Percentiles rank a stretch among this genome's conserved stretches.
These are phyloP conservation scores for Drosophila eohydei DNA, from an alignment of 2,888 invertebrate species.

Conservation along the genomic window DNA sequence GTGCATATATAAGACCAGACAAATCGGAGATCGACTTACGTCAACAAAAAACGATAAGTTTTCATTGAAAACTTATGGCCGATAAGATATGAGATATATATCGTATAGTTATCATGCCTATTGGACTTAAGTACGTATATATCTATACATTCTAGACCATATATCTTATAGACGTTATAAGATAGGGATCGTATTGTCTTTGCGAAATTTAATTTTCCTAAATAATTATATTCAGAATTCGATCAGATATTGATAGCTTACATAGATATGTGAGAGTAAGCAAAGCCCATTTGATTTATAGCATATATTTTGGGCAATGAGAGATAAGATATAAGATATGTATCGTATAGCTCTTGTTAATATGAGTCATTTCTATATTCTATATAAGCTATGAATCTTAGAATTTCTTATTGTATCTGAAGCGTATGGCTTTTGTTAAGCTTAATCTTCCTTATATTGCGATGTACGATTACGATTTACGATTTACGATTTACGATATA, in stretches of 20 bases:
- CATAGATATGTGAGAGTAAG: constrained; percentile 3
- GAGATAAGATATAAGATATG: constrained; percentile 10
- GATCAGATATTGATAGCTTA: constrained; percentile 7
- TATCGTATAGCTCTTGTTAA: background rate
- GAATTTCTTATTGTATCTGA: background rate
- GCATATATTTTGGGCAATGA: background rate
- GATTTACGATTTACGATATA: background rate
- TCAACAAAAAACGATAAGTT: background rate
- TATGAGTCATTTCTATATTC: background rate
- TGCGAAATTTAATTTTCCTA: background rate
- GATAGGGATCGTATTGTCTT: constrained; percentile 10
- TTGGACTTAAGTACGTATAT: background rate
- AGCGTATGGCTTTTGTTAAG: too few species aligned
- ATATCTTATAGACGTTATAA: constrained; percentile 8
- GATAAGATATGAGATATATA: constrained; percentile 9
- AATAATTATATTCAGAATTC: constrained; percentile 5
- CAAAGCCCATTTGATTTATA: constrained; percentile 10
- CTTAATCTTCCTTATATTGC: background rate
- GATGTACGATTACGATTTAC: background rate
- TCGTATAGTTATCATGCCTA: background rate
- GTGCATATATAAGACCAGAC: background rate
- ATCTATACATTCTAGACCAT: background rate
- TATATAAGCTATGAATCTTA: background rate
- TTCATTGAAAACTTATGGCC: background rate
- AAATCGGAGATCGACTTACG: background rate